Conservation (phyloP, 2,797 vertebrate genomes). For the Myiotriccus ornatus region DNA sequence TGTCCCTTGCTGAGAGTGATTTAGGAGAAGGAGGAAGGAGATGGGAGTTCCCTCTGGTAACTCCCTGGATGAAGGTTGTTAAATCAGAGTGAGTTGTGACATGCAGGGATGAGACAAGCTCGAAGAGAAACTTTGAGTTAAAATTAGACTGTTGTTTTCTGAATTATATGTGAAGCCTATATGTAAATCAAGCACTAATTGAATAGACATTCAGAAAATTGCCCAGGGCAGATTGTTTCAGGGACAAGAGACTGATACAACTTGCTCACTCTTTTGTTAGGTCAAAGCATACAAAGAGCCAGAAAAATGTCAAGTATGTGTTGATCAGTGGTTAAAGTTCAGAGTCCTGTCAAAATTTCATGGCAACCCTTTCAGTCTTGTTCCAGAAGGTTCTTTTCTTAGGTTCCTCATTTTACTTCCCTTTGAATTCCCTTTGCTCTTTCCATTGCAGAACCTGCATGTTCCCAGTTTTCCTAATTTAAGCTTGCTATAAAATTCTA, state of each 20-base stretch:
- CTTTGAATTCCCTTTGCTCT: background rate
- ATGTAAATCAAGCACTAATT: background rate
- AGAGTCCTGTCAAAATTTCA: background rate
- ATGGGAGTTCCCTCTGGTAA: background rate
- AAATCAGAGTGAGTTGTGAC: background rate
- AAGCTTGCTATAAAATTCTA: background rate
- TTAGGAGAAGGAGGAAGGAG: background rate
- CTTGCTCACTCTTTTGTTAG: background rate
- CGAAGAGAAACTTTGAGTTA: background rate
- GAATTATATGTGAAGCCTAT: background rate
- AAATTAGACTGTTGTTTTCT: background rate
- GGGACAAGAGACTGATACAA: background rate
- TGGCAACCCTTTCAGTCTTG: background rate
- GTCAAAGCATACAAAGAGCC: background rate
- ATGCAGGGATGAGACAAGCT: background rate
- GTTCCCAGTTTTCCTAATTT: background rate
- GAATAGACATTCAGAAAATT: background rate
- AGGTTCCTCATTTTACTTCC: background rate
- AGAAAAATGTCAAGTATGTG: background rate
- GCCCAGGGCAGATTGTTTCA: background rate
- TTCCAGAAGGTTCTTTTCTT: background rate
- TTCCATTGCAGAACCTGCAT: background rate
- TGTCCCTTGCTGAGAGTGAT: background rate
- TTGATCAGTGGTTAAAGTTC: conserved; percentile 3
- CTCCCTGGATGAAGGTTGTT: background rate